Evolutionary conservation across 2,797 vertebrate genomes (phyloP).

Genomic region (Gymnothorax javanicus): DNA sequence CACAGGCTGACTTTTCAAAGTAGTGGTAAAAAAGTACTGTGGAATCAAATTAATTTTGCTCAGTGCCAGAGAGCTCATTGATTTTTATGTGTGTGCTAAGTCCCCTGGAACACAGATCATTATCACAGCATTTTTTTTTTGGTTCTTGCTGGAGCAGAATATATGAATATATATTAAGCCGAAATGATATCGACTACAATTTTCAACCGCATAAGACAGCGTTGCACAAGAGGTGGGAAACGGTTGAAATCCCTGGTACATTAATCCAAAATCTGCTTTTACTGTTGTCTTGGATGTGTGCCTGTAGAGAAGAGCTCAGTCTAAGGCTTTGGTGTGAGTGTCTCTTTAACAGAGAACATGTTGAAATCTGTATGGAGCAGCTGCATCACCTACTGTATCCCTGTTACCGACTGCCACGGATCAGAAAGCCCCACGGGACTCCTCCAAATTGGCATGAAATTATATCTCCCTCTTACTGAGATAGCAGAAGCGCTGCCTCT

Average conservation of each 20-base stretch:
- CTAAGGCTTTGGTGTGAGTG: conserved; percentile 56
- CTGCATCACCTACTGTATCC: conserved; percentile 74
- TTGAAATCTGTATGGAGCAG: conserved; percentile 67
- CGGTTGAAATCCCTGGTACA: background rate
- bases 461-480: conserved; percentile 79
- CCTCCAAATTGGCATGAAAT: conserved; percentile 84
- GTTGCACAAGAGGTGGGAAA: background rate
- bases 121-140: background rate
- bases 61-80: conserved; percentile 23
- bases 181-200: background rate
- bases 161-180: conserved; percentile 1
- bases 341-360: conserved; percentile 68
- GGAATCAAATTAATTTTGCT: conserved; percentile 28
- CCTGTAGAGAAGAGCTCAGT: conserved; percentile 37
- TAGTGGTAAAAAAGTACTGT: conserved; percentile 24
- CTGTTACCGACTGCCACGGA: conserved; percentile 65
- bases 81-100: conserved; percentile 17
- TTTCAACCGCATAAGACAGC: conserved; percentile 6
- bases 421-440: conserved; percentile 79
- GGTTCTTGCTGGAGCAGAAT: conserved; percentile 1
- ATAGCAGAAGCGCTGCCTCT: conserved; percentile 71
- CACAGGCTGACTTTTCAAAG: conserved; percentile 28
- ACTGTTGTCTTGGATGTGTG: conserved; percentile 7
- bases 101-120: conserved; percentile 22
- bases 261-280: background rate